phyloP scores from a whole-genome alignment of 2,797 vertebrate species.

The Labeo calbasu region DNA sequence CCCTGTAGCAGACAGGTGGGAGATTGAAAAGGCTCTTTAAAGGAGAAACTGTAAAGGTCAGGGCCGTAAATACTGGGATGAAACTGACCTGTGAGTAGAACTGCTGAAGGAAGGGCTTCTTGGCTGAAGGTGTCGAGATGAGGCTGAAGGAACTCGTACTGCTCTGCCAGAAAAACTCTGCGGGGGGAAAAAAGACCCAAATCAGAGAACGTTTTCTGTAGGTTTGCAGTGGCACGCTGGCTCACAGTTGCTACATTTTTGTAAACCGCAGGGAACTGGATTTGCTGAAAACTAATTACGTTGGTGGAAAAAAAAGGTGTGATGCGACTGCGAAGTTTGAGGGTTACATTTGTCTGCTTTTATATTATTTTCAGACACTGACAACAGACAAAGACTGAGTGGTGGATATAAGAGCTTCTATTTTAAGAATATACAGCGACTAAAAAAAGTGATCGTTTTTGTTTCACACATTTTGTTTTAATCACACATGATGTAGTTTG shows the following conservation, averaged over 20 bases:
- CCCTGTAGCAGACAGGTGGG: neutral
- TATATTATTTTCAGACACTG: neutral
- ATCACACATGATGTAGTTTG: neutral
- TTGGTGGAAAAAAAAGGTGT: neutral
- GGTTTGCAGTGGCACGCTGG: neutral
- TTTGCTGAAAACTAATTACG: neutral
- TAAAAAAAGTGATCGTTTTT: neutral
- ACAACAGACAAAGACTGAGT: neutral
- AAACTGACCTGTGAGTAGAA: constrained; percentile 94
- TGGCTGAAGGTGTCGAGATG: constrained; percentile 95
- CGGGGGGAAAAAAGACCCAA: constrained; percentile 17
- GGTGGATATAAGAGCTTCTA: neutral
- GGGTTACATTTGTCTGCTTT: constrained; percentile 10
- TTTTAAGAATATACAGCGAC: neutral
- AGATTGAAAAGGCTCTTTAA: constrained; percentile 42
- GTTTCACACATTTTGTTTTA: neutral
- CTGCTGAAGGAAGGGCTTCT: constrained; percentile 98
- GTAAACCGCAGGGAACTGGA: neutral
- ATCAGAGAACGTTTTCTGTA: neutral
- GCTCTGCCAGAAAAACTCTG: constrained; percentile 96
- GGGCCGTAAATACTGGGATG: constrained; percentile 38
- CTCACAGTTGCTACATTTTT: neutral
- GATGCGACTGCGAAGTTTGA: neutral
- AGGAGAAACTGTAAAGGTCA: constrained; percentile 43
- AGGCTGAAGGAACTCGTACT: constrained; percentile 94